Conservation (phyloP, 2,113 vertebrate species). For the Pseudorasbora parva region DNA sequence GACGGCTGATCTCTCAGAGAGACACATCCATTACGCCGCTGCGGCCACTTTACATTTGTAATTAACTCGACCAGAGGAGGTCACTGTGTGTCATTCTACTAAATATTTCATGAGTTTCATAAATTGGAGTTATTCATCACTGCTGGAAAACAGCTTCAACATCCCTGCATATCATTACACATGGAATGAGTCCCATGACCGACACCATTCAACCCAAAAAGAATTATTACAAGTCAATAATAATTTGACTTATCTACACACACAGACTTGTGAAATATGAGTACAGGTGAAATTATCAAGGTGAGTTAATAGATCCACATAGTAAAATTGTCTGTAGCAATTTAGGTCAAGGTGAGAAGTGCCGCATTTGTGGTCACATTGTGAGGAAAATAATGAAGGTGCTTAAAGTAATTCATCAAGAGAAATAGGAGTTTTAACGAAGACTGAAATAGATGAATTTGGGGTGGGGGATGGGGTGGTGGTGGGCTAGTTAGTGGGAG, state of each 20-base stretch:
- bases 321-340: background rate
- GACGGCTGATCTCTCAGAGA: conserved; percentile 33
- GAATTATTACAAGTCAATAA: background rate
- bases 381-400: conserved; percentile 10
- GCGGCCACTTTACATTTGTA: conserved; percentile 43
- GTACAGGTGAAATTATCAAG: background rate
- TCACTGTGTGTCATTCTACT: conserved; percentile 31
- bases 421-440: background rate
- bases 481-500: conserved; percentile 15
- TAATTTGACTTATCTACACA: background rate
- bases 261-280: background rate
- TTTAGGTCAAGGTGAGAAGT: conserved; percentile 1
- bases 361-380: background rate
- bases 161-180: conserved; percentile 6
- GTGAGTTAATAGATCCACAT: background rate
- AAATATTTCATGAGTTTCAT: conserved; percentile 50
- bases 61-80: conserved; percentile 39
- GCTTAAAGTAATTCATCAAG: conserved; percentile 16
- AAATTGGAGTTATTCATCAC: conserved; percentile 39
- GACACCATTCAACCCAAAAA: background rate
- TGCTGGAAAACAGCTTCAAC: background rate
- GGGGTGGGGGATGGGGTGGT: too few species aligned
- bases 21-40: conserved; percentile 45
- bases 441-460: background rate
- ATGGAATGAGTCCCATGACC: conserved; percentile 1